A percentile compares a stretch with the other conserved stretches of the same genome.
These are phyloP conservation scores for Pica pica DNA, from an alignment of 2,113 vertebrate genomes.

Conservation along the genomic window DNA sequence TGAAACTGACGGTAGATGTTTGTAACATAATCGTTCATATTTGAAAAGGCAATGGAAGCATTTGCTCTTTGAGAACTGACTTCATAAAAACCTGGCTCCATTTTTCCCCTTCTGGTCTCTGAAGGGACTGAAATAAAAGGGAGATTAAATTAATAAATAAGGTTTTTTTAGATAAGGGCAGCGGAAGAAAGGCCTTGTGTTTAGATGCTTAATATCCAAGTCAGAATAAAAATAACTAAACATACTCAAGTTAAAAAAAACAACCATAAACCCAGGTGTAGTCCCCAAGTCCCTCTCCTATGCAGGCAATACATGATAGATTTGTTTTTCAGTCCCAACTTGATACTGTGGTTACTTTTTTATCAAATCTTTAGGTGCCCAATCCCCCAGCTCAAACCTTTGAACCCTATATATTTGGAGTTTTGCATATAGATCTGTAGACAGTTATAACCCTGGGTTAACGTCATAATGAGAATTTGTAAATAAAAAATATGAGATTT, in stretches of 20 bases:
- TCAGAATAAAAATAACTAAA: not conserved
- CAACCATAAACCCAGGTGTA: not conserved
- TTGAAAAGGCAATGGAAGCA: not conserved
- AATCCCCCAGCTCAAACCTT: not conserved
- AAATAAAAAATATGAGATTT: not conserved
- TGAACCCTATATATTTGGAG: not conserved
- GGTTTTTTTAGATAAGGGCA: rapidly evolving
- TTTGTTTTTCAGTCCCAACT: not conserved
- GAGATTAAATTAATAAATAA: not conserved
- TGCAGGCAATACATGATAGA: not conserved
- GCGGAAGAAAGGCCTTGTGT: not conserved
- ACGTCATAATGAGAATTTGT: not conserved
- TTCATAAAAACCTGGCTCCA: not conserved
- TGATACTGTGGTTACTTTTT: not conserved
- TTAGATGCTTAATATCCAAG: not conserved
- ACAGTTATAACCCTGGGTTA: not conserved
- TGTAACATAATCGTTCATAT: rapidly evolving
- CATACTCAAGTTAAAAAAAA: not conserved
- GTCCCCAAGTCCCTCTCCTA: not conserved
- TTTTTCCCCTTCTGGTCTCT: not conserved
- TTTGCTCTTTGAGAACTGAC: not conserved
- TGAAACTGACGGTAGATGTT: slow-evolving; percentile 61
- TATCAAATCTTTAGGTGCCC: not conserved
- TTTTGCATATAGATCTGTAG: not conserved
- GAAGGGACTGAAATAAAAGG: not conserved